Evolutionary conservation across 2,888 invertebrate genomes (phyloP), one percentile per base, ranked within the genome.

Genomic region (Eumacrocentrus americanus): DNA sequence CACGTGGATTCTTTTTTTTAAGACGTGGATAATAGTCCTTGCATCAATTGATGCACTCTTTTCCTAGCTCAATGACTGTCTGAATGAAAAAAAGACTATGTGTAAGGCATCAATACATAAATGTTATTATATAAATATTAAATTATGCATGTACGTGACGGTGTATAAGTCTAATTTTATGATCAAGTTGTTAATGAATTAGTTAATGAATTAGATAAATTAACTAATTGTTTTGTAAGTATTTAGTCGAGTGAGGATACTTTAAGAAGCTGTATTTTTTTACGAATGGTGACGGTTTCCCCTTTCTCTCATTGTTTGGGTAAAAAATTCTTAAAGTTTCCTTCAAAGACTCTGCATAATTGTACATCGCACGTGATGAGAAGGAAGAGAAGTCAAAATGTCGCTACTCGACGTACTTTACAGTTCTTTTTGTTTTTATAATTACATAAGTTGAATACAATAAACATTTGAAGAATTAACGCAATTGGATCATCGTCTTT

Each of bases 361-460:
- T 40, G 14, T 40, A 40, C 12, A 40, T 14, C 44, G 11, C 9
- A 22, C 7, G 2, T 18, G 11, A 18, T 22, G 46, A 22, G 37
- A 14, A 35, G 38, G 16, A 38, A 16, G 18, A 25, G 22, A 48
- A 47, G 25, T 55, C 46, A 20, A 48, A 47, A 7, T 12, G 16
- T 56, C 12, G 16, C 37, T 38, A 20, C 1, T 37, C 18, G 35
- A 35, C 34, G 48, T 48, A 51, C 3, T 52, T 37, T 37, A 52
- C 38, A 29, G n/a, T 56, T 37, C 18, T 23, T 42, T 51, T 58
- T 51, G 18, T 40, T 57, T 40, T 42, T 44, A 60, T 63, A 65
- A 65, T 63, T 59, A 51, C 35, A 58, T 68, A 74, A 70, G 67
- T 71, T 67, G 65, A 74, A 69, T 74, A 73, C 69, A 75, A 72